A percentile compares a stretch with the other conserved stretches of the same genome.
These are phyloP conservation scores for Branchinecta lindahli DNA, from an alignment of 1,140 invertebrate genomes.

Conservation along the genomic window DNA sequence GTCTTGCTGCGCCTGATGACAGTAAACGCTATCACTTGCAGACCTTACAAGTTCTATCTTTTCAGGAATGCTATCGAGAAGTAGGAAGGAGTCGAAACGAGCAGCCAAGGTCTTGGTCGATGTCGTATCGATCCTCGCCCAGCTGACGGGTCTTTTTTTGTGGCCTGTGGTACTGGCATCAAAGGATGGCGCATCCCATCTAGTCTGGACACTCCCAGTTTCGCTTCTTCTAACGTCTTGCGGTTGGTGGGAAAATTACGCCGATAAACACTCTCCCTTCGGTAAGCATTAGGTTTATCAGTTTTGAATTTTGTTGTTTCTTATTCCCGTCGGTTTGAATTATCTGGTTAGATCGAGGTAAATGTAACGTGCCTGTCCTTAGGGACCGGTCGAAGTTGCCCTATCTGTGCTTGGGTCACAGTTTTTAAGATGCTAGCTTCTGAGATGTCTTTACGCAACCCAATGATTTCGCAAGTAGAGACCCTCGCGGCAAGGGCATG, in stretches of 20 bases:
- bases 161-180: slow-evolving; percentile 51
- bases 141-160: slow-evolving; percentile 71
- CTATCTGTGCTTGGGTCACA: too few relatives aligned
- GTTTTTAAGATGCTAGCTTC: too few relatives aligned
- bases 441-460: too few relatives aligned
- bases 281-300: slow-evolving; percentile 32
- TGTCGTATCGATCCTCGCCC: slow-evolving; percentile 59
- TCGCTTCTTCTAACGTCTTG: slow-evolving; percentile 68
- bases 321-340: slow-evolving; percentile 1
- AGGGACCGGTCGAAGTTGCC: too few relatives aligned
- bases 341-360: too few relatives aligned
- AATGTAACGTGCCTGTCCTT: too few relatives aligned
- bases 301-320: neutral
- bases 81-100: slow-evolving; percentile 58
- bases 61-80: slow-evolving; percentile 55
- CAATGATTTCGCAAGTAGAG: too few relatives aligned
- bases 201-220: slow-evolving; percentile 64
- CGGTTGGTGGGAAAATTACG: slow-evolving; percentile 95
- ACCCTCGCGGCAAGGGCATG: too few relatives aligned
- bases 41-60: slow-evolving; percentile 27
- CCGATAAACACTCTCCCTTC: slow-evolving; percentile 60
- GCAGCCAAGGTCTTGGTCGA: slow-evolving; percentile 66
- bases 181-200: slow-evolving; percentile 39
- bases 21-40: too few relatives aligned
- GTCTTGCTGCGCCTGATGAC: too few relatives aligned